Evolutionary conservation across 2,888 invertebrate species (phyloP).

Genomic region (Boloria euphrosyne): DNA sequence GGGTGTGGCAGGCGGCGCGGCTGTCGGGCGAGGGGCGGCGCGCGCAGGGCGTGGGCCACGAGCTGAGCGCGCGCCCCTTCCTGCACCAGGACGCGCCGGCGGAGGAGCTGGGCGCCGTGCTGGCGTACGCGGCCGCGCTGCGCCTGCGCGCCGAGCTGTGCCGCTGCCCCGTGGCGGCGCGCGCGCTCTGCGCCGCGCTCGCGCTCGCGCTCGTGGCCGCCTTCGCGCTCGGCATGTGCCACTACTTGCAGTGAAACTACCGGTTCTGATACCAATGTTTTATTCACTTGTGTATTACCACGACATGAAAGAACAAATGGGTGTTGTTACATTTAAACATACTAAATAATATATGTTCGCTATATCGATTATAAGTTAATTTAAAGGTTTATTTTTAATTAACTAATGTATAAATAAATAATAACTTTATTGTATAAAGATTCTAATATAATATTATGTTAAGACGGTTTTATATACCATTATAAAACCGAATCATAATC

Average conservation of each 20-base stretch:
- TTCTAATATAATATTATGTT: no score
- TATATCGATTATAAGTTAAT: no score
- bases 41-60: constrained; percentile 89
- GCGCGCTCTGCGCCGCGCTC: constrained; percentile 85
- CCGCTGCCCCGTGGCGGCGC: constrained; percentile 87
- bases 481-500: no score
- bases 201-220: constrained; percentile 83
- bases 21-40: constrained; percentile 87
- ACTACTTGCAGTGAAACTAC: constrained; percentile 73
- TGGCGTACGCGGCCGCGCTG: constrained; percentile 89
- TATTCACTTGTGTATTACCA: no score
- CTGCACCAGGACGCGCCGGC: constrained; percentile 90
- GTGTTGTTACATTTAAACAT: no score
- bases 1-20: constrained; percentile 84
- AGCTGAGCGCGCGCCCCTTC: constrained; percentile 89
- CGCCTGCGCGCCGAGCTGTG: constrained; percentile 89
- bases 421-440: no score
- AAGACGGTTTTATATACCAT: no score
- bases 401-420: no score
- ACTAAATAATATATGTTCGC: no score
- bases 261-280: no score
- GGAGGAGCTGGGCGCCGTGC: constrained; percentile 88
- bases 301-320: no score
- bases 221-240: constrained; percentile 88
- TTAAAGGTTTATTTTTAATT: no score